A percentile compares a stretch with the other conserved stretches of the same genome.
phyloP scores from a whole-genome alignment of 2,113 vertebrate species.

The Cisticola juncidis region DNA sequence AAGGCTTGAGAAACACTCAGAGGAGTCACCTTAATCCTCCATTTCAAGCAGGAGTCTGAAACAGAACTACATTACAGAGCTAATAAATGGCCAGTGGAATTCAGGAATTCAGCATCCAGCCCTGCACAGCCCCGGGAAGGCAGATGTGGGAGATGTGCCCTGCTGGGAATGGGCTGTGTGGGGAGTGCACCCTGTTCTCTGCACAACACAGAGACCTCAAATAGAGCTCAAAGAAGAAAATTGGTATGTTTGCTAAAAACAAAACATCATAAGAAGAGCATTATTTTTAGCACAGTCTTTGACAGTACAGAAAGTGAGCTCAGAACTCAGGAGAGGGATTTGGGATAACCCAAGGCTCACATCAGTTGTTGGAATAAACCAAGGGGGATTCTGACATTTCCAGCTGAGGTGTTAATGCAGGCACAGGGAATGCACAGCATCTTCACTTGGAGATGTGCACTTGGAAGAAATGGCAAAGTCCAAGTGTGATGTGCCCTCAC shows the following conservation, averaged over 20 bases:
- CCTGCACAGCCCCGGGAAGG: neutral
- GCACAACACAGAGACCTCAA: too few species aligned
- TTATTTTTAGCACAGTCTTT: neutral
- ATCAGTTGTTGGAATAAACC: neutral
- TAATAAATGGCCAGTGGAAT: neutral
- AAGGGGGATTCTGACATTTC: neutral
- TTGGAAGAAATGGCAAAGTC: neutral
- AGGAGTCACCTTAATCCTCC: neutral
- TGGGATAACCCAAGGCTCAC: neutral
- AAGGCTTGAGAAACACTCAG: neutral
- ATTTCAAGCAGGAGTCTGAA: neutral
- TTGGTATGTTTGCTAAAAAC: fast-evolving
- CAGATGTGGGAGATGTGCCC: neutral
- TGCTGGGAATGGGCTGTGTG: neutral
- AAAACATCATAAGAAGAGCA: fast-evolving
- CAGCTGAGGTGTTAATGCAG: neutral
- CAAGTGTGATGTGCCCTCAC: fast-evolving
- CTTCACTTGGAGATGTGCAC: neutral
- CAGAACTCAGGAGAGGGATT: neutral
- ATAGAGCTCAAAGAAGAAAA: neutral
- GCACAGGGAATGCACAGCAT: fast-evolving
- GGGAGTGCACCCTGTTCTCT: fast-evolving
- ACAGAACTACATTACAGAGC: too few species aligned
- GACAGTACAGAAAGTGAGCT: neutral
- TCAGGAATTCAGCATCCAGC: neutral